These are phyloP conservation scores for Morelia viridis DNA, from an alignment of 2,797 vertebrate species.

Conservation along the genomic window DNA sequence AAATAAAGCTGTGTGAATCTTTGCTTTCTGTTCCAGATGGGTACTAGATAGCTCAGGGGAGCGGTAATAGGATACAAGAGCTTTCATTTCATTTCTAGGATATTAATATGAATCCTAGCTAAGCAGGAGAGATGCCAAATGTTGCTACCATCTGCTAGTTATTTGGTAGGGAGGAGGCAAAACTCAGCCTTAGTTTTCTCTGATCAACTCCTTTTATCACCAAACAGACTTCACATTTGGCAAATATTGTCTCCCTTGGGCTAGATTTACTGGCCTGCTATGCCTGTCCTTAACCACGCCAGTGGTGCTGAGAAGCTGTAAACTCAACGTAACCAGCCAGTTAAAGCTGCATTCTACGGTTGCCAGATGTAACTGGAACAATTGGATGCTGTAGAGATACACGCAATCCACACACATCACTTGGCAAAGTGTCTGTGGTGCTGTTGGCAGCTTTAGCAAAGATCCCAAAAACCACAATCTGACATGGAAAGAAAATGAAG, in stretches of 20 bases:
- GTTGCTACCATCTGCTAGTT: constrained; percentile 29
- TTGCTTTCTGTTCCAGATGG: constrained; percentile 48
- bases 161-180: background rate
- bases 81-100: constrained; percentile 51
- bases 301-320: constrained; percentile 27
- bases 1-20: constrained; percentile 46
- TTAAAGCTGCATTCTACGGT: constrained; percentile 13
- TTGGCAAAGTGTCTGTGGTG: constrained; percentile 21
- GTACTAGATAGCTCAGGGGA: constrained; percentile 60
- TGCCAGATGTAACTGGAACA: constrained; percentile 13
- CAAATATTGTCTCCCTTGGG: constrained; percentile 27
- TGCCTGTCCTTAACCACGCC: background rate
- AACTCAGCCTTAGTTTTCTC: constrained; percentile 4
- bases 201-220: constrained; percentile 9
- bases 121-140: constrained; percentile 39
- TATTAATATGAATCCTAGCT: constrained; percentile 39
- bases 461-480: constrained; percentile 2
- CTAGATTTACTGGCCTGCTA: constrained; percentile 31
- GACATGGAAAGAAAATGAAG: fast-evolving
- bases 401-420: background rate
- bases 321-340: background rate
- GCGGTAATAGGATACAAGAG: constrained; percentile 46
- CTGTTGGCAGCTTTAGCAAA: constrained; percentile 29
- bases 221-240: constrained; percentile 26
- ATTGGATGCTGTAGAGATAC: background rate